Conservation (phyloP, 2,888 invertebrate species). For the Xylota sylvarum region DNA sequence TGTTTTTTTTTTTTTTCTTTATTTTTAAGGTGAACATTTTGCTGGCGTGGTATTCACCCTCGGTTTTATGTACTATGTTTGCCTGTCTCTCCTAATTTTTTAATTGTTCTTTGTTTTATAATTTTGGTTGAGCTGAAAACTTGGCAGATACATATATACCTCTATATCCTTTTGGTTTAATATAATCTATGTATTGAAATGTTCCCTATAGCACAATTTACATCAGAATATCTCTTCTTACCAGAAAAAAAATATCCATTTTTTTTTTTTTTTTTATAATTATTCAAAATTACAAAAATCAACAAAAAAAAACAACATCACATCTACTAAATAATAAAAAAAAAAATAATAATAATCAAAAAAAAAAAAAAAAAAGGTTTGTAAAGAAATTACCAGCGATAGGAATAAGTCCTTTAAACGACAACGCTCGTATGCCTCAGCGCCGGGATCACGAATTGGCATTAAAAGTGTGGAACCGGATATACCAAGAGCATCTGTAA, state of each 20-base stretch:
- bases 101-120: too few species aligned
- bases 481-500: constrained; percentile 69
- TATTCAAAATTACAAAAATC: constrained; percentile 19
- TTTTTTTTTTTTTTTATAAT: constrained; percentile 23
- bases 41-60: constrained; percentile 8
- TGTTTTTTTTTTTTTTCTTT: not conserved
- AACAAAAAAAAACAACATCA: constrained; percentile 20
- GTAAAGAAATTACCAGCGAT: constrained; percentile 83
- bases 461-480: constrained; percentile 81
- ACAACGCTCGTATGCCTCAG: constrained; percentile 84
- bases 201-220: constrained; percentile 44
- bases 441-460: constrained; percentile 83
- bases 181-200: constrained; percentile 5
- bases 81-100: constrained; percentile 26
- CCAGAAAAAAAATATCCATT: too few species aligned
- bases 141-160: too few species aligned
- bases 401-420: constrained; percentile 82
- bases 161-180: constrained; percentile 11
- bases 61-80: constrained; percentile 8
- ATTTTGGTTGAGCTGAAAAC: too few species aligned
- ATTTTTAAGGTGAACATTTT: constrained; percentile 39
- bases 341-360: not conserved
- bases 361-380: constrained; percentile 82
- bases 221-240: constrained; percentile 18
- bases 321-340: constrained; percentile 8